phyloP scores from a whole-genome alignment of 92 coral and sea anemone genomes.

The Anthopleura xanthogrammica region DNA sequence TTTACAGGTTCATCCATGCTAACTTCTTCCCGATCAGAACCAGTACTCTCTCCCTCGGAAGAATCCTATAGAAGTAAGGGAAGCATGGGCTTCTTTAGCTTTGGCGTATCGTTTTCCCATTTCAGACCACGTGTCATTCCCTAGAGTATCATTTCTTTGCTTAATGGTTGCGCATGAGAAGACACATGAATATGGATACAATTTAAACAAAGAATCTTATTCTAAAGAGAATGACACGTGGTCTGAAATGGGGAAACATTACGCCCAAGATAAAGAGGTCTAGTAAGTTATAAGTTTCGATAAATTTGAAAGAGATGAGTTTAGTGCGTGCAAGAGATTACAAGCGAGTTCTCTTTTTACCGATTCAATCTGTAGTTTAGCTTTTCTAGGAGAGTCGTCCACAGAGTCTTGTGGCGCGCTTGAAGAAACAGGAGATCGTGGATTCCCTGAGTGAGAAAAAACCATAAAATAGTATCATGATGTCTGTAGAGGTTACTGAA shows the following conservation, averaged over 20 bases:
- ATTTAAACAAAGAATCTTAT: no score
- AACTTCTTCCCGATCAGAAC: constrained; percentile 84
- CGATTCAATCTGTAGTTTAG: not conserved
- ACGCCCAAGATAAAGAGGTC: no score
- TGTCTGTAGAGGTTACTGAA: no score
- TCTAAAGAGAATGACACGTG: no score
- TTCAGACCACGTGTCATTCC: no score
- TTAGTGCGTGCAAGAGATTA: no score
- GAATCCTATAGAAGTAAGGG: constrained; percentile 20
- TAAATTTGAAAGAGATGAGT: no score
- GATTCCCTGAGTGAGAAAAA: not conserved
- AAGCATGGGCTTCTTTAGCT: not conserved
- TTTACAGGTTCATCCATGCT: constrained; percentile 59
- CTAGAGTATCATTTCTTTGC: no score
- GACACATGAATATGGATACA: no score
- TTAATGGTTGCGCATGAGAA: no score
- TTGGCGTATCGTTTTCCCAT: not conserved
- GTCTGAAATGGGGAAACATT: no score
- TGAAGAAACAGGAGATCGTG: constrained; percentile 30
- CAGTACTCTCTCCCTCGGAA: constrained; percentile 56
- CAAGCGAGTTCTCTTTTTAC: not conserved
- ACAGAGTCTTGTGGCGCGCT: constrained; percentile 23
- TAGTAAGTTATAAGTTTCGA: no score
- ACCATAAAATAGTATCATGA: not conserved
- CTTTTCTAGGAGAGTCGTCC: constrained; percentile 34